Evolutionary conservation across 2,888 invertebrate species (phyloP), one percentile per base, ranked within the genome.

Genomic region (Lypha dubia): DNA sequence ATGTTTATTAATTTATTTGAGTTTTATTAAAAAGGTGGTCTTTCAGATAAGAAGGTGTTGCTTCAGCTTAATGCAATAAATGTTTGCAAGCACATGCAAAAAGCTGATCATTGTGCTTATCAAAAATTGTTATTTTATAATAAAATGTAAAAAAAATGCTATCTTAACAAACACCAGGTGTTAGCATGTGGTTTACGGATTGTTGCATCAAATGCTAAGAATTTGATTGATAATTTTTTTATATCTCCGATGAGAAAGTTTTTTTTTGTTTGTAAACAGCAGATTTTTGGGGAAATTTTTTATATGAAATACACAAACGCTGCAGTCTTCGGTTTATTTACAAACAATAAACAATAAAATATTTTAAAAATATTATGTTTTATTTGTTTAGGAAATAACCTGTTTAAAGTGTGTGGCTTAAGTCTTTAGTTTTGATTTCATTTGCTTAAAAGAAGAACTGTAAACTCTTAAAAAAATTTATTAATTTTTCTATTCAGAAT

Each of bases 181-280:
- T 84, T 84, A 41, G 70, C 20, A 6, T 70, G 35, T n/a, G n/a
- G 24, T 58, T 24, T 44, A 28, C 7, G 13, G 24, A 15, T 6
- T 58, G 56, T 41, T 79, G 11, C 49, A 70, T 24, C 15, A 56
- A 56, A 56, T 76, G 17, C 44, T 56, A 79, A 17, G 4, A 56
- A 77, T 84, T 81, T 81, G 81, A 84, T 79, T 81, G 81, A 84
- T 84, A 74, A 79, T 81, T 81, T 77, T 74, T 60, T 60, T 84
- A 74, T 79, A 44, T 58, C 32, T 60, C 44, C 51, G 22, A 67
- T 71, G 81, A 70, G 84, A 84, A 81, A 84, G 77, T 81, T 67
- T 79, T 65, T 56, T 2, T 60, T n/a, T 63, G 56, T 3, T n/a
- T n/a, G n/a, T n/a, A n/a, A n/a, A n/a, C n/a, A 35, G 8, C 8